These are phyloP conservation scores for Oceanodroma tethys DNA, from an alignment of 2,113 vertebrate species.

Conservation along the genomic window DNA sequence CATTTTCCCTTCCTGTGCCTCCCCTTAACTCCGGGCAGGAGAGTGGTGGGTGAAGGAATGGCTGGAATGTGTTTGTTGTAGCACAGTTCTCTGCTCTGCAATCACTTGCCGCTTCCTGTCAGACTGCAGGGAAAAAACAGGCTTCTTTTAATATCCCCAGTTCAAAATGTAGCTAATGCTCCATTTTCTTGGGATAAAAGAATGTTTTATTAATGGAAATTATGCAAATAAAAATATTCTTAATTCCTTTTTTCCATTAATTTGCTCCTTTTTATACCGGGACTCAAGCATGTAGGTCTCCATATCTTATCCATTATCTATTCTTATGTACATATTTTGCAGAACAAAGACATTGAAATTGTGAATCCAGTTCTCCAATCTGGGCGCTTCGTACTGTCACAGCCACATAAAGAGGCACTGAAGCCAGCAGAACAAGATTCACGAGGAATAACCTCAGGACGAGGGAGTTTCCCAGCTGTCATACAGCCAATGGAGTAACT, in stretches of 20 bases:
- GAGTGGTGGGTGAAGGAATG: slow-evolving; percentile 48
- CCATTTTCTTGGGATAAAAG: neutral
- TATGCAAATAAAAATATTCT: neutral
- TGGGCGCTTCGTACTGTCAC: neutral
- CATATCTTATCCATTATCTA: neutral
- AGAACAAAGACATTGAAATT: slow-evolving; percentile 26
- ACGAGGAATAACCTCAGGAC: neutral
- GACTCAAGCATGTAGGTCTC: neutral
- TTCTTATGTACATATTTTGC: neutral
- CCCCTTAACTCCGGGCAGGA: neutral
- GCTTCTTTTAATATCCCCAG: neutral
- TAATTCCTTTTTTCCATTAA: neutral
- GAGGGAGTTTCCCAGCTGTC: slow-evolving; percentile 17
- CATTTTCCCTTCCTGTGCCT: neutral
- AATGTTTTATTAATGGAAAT: neutral
- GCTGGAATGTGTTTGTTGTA: slow-evolving; percentile 44
- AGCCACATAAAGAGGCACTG: neutral
- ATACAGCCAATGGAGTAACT: neutral
- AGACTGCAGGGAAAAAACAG: neutral
- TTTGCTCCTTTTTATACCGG: neutral
- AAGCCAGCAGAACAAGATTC: slow-evolving; percentile 18
- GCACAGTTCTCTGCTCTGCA: slow-evolving; percentile 15
- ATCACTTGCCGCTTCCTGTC: slow-evolving; percentile 15
- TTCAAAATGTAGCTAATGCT: neutral
- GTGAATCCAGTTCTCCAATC: neutral